These are phyloP conservation scores for Xerus rutilus DNA, from an alignment of 2,797 vertebrate species.

Conservation along the genomic window DNA sequence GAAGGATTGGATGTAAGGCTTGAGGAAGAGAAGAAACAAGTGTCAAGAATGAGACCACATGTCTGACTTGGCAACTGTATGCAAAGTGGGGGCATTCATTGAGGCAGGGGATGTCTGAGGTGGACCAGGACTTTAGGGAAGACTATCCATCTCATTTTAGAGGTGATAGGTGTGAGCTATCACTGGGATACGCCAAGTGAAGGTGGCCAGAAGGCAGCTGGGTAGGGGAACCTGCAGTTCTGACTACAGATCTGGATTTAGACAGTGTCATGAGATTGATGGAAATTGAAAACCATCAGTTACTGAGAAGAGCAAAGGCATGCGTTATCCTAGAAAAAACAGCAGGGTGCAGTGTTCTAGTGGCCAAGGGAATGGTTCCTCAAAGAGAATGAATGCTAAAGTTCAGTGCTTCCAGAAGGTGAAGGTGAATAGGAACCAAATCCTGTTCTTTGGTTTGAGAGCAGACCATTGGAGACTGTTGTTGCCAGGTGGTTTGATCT, in stretches of 20 bases:
- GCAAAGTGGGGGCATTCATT: background rate
- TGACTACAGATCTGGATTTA: background rate
- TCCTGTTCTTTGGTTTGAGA: background rate
- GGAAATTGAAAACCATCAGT: background rate
- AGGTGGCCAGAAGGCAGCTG: background rate
- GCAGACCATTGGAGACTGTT: background rate
- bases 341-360: fast-evolving
- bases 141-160: background rate
- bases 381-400: background rate
- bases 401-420: background rate
- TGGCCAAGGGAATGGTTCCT: background rate
- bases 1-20: background rate
- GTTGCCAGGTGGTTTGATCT: background rate
- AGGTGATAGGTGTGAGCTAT: background rate
- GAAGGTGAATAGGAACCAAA: background rate
- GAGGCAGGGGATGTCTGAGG: background rate
- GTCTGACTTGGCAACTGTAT: background rate
- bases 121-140: background rate
- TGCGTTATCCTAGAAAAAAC: background rate
- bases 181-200: background rate
- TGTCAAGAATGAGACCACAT: background rate
- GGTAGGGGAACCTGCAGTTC: background rate
- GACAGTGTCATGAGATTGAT: background rate
- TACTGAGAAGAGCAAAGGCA: background rate
- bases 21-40: background rate